Conservation (phyloP, 2,888 invertebrate genomes). For the Synanthedon tipuliformis region DNA sequence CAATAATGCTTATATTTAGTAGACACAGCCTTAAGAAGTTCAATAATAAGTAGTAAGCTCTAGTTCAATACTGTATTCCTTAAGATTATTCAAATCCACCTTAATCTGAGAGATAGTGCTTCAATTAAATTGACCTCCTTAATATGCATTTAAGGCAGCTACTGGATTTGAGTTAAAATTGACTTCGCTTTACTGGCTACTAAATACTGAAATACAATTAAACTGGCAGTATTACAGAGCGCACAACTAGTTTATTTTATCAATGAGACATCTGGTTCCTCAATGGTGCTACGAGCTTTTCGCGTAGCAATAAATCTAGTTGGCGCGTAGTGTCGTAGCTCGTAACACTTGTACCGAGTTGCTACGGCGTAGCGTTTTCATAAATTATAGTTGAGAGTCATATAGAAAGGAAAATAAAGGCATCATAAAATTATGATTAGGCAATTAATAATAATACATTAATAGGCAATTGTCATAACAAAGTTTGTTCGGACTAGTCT, state of each 20-base stretch:
- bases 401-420: too few species aligned
- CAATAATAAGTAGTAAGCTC: too few species aligned
- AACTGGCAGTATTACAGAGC: background rate
- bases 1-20: too few species aligned
- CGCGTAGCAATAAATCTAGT: conserved; percentile 38
- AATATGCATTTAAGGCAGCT: conserved; percentile 61
- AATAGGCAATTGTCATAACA: too few species aligned
- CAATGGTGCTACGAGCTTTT: conserved; percentile 15
- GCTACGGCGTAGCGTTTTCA: conserved; percentile 6
- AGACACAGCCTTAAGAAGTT: too few species aligned
- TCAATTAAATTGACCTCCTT: conserved; percentile 36
- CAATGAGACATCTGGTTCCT: conserved; percentile 1
- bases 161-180: conserved; percentile 54
- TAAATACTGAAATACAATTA: background rate
- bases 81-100: background rate
- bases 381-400: too few species aligned
- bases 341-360: conserved; percentile 18
- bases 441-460: too few species aligned
- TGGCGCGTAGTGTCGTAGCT: conserved; percentile 22
- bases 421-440: too few species aligned
- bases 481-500: too few species aligned
- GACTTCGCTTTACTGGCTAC: conserved; percentile 17
- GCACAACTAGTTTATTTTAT: background rate
- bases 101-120: background rate
- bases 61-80: too few species aligned